Base-by-base conservation (phyloP, 2,113 vertebrate genomes). In the Canis aureus region DNA sequence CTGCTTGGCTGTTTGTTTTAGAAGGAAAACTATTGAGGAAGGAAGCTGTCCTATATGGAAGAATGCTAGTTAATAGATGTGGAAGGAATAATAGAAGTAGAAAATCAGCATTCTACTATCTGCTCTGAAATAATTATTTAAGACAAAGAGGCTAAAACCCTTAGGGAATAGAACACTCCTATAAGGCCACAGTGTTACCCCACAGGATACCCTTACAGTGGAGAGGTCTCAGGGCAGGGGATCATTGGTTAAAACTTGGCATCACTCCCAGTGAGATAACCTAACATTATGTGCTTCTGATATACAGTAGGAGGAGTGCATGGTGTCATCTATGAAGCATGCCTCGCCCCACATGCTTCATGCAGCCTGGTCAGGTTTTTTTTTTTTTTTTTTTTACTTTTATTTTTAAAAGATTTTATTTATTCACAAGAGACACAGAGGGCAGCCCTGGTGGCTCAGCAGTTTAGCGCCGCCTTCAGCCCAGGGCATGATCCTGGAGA, bases 1-100 rank as follows among this genome's bases (percentile, higher is more conserved):
- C n/a, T 57, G n/a, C 32, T 23, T 78, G 7, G 38, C 59, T 88
- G n/a, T 12, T 64, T 49, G 23, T 81, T 35, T 89, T 73, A 35
- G 67, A 95, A 60, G 76, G 53, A 76, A 29, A 76, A 29, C 55
- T 96, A 11, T 82, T 80, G 51, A 64, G 89, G 29, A 87, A 97
- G 87, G 67, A 79, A 96, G 51, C 55, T 86, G 2, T 93, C 96
- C 57, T 84, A 55, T 78, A 19, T 89, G 64, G n/a, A 64, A 35
- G 22, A 84, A 82, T 51, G 32, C 91, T 82, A 69, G 23, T 29
- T 71, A 59, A 62, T 87, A 59, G 80, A 81, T 5, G 16, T 22
- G 82, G 82, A 73, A 94, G n/a, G 11, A 57, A 67, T 57, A 11
- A 12, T 38, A 32, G 35, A 90, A 81, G 67, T 84, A 81, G 79